Conservation (phyloP, 2,113 vertebrate genomes). For the Zosterops hypoxanthus region DNA sequence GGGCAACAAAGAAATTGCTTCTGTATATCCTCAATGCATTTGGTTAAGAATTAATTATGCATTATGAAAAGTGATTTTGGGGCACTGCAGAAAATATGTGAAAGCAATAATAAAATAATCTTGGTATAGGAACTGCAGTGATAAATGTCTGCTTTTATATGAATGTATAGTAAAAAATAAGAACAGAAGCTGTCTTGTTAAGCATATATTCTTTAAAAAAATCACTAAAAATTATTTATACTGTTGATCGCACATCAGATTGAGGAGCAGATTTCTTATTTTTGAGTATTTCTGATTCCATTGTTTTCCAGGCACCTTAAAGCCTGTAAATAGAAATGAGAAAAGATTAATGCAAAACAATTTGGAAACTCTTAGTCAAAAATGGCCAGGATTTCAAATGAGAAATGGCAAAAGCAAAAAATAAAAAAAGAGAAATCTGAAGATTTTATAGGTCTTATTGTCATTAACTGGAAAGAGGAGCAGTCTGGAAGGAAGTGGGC, state of each 20-base stretch:
- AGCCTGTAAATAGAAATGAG: neutral
- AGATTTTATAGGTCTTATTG: neutral
- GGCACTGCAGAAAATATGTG: neutral
- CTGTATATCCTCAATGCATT: neutral
- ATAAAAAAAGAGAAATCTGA: neutral
- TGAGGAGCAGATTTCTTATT: neutral
- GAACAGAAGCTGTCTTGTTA: neutral
- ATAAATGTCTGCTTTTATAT: neutral
- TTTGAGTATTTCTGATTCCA: neutral
- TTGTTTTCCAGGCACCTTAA: neutral
- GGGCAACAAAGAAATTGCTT: neutral
- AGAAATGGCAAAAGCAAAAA: neutral
- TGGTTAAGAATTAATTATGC: neutral
- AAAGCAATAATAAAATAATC: neutral
- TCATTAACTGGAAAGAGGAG: neutral
- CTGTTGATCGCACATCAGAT: neutral
- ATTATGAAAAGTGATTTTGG: neutral
- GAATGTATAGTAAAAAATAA: neutral
- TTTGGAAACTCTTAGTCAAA: neutral
- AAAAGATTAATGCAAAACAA: neutral
- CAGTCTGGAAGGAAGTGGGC: constrained; percentile 7
- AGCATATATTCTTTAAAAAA: neutral
- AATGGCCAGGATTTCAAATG: neutral
- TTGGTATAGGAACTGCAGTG: neutral
- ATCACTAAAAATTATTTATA: neutral